Conservation (phyloP, 2,888 invertebrate genomes). For the Nemotelus pantherinus region DNA sequence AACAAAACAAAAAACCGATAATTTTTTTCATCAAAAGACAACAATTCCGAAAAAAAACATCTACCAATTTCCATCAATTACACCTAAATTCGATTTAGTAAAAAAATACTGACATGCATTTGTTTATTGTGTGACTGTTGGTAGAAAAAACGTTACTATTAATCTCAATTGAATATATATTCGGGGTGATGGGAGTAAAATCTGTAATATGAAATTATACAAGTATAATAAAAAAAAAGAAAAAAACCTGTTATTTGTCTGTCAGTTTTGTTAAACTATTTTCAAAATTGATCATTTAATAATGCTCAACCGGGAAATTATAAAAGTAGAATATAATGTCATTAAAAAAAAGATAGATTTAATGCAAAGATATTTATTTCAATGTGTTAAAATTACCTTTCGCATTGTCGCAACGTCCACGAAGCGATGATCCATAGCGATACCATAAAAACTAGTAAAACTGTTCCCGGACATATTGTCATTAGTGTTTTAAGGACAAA, state of each 20-base stretch:
- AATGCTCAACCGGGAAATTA: conserved; percentile 10
- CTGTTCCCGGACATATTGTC: conserved; percentile 99
- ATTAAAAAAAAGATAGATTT: conserved; percentile 13
- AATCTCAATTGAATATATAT: background rate
- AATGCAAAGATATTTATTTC: background rate
- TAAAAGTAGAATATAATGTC: conserved; percentile 16
- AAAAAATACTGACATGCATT: conserved; percentile 29
- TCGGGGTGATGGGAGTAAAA: conserved; percentile 7
- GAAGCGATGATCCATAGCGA: conserved; percentile 99
- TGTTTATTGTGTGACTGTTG: conserved; percentile 38
- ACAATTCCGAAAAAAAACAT: conserved; percentile 18
- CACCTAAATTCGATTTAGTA: conserved; percentile 12
- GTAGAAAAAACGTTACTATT: background rate
- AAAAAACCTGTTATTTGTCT: conserved; percentile 36
- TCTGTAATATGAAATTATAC: background rate
- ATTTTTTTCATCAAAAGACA: conserved; percentile 7
- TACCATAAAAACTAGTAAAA: conserved; percentile 98
- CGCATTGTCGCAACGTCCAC: conserved; percentile 98
- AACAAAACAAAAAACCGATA: background rate
- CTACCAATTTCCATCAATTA: conserved; percentile 28
- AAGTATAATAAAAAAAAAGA: conserved; percentile 8
- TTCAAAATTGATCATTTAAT: conserved; percentile 23
- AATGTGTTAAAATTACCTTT: conserved; percentile 77
- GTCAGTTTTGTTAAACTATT: conserved; percentile 45
- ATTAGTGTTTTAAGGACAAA: conserved; percentile 98